phyloP scores from a whole-genome alignment of 2,888 invertebrate genomes.

The Eristalis pertinax region DNA sequence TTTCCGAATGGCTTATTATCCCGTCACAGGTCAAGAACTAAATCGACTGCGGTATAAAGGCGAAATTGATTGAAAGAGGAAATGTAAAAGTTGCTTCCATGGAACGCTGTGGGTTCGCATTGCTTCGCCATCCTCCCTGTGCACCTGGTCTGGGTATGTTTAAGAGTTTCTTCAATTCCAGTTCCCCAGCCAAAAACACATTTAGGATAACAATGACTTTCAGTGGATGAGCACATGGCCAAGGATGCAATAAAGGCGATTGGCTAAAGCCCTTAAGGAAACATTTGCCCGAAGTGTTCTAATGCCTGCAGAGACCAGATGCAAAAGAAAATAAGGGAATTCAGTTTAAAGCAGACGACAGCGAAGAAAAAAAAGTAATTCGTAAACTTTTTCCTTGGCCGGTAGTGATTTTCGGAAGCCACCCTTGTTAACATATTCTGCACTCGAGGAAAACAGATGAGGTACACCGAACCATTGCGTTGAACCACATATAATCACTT shows the following conservation, averaged over 20 bases:
- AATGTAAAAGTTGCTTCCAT: neutral
- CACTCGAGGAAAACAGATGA: neutral
- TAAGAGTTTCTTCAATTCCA: neutral
- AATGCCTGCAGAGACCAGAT: neutral
- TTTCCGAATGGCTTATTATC: neutral
- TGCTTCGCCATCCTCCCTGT: neutral
- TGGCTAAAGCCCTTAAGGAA: neutral
- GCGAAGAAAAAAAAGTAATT: neutral
- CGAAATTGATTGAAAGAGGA: neutral
- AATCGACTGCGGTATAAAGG: neutral
- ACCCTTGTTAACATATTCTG: neutral
- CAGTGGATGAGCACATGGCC: neutral
- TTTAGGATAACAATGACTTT: neutral
- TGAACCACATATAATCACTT: neutral
- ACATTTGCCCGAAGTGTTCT: neutral
- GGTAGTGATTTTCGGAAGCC: neutral
- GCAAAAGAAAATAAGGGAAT: neutral
- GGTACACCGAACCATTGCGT: neutral
- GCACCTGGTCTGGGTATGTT: neutral
- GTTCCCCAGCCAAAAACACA: neutral
- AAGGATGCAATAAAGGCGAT: neutral
- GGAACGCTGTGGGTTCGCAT: too few relatives aligned
- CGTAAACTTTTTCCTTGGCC: neutral
- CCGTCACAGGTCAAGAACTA: neutral
- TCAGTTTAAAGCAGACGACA: neutral